Evolutionary conservation across 2,113 vertebrate species (phyloP).

Genomic region (Irena cyanogastra): DNA sequence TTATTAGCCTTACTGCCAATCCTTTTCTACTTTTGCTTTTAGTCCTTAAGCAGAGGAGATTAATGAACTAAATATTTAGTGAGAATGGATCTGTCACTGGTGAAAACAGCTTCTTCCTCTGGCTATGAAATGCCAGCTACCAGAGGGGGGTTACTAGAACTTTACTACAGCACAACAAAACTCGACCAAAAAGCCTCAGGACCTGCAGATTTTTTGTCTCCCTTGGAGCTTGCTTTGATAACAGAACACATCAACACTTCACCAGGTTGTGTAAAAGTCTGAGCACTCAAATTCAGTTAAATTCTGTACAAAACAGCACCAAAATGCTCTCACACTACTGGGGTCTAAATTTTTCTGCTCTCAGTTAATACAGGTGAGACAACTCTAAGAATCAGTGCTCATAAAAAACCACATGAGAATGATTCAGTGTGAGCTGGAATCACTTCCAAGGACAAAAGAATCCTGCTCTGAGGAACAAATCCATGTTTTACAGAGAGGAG

Average conservation of each 20-base stretch:
- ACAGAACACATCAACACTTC: neutral
- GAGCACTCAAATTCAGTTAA: neutral
- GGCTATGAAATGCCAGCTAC: neutral
- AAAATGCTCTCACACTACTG: neutral
- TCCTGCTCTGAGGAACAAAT: neutral
- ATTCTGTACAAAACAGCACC: neutral
- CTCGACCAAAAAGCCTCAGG: neutral
- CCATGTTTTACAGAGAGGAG: neutral
- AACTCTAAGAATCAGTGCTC: neutral
- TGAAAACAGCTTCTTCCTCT: neutral
- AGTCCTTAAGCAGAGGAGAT: neutral
- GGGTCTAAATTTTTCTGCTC: neutral
- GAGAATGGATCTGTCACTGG: neutral
- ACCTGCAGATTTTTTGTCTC: neutral
- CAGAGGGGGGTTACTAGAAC: neutral
- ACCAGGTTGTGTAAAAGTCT: neutral
- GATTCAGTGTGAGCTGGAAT: neutral
- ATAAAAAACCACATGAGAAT: neutral
- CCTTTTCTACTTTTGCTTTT: neutral
- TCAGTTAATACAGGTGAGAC: neutral
- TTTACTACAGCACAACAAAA: neutral
- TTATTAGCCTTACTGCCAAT: neutral
- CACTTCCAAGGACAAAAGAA: neutral
- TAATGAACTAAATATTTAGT: neutral
- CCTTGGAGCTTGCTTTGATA: neutral